Evolutionary conservation across 2,888 invertebrate species (phyloP).

Genomic region (Lochmaea capreae): DNA sequence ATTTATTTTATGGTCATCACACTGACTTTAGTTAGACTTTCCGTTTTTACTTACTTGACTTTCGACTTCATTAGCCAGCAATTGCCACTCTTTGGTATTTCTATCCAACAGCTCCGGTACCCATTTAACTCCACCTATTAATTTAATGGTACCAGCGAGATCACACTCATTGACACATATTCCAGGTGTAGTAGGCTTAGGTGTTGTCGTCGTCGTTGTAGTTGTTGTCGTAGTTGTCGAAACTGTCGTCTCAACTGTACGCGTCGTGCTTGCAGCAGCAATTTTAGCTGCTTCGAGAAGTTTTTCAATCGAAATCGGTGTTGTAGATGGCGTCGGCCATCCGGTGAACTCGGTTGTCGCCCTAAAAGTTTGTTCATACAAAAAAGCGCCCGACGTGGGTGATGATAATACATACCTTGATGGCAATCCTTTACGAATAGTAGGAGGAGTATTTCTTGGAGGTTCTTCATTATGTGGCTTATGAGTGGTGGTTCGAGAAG

Average conservation of each 20-base stretch:
- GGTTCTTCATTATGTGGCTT: slow-evolving; percentile 46
- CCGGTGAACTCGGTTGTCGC: slow-evolving; percentile 91
- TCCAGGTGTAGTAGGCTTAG: slow-evolving; percentile 81
- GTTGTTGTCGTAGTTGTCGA: slow-evolving; percentile 76
- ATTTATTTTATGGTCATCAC: no score
- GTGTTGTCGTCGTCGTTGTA: slow-evolving; percentile 78
- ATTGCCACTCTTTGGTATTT: slow-evolving; percentile 89
- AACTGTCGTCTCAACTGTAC: slow-evolving; percentile 47
- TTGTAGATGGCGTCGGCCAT: slow-evolving; percentile 90
- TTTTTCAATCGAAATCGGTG: slow-evolving; percentile 87
- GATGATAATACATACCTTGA: slow-evolving; percentile 69
- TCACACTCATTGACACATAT: slow-evolving; percentile 83
- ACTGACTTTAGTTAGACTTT: no score
- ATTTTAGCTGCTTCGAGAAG: slow-evolving; percentile 76
- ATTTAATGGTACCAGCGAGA: slow-evolving; percentile 86
- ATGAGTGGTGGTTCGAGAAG: slow-evolving; percentile 54
- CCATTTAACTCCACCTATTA: slow-evolving; percentile 86
- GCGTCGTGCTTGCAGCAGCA: slow-evolving; percentile 70
- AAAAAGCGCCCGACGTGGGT: not conserved
- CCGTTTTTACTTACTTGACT: slow-evolving; percentile 73
- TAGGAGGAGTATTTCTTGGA: slow-evolving; percentile 69
- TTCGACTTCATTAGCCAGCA: slow-evolving; percentile 83
- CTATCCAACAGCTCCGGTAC: slow-evolving; percentile 87
- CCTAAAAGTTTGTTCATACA: slow-evolving; percentile 69
- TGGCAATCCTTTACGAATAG: slow-evolving; percentile 88